Base-by-base conservation (phyloP, 2,888 invertebrate genomes). In the Antheraea yamamai region DNA sequence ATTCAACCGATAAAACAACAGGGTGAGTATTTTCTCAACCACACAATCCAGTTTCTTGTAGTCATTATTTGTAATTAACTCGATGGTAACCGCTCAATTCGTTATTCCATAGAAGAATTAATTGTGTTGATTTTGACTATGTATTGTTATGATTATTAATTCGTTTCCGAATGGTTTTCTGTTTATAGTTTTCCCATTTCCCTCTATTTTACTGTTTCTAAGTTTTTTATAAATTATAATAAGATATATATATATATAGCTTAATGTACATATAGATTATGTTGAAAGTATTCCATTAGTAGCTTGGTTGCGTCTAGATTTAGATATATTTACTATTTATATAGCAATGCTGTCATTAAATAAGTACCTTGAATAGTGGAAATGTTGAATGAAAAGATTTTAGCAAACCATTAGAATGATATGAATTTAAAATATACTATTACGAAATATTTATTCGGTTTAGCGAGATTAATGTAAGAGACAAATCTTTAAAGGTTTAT, bases 1-100 rank as follows among this genome's bases (percentile, higher is more conserved):
- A 61, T 74, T 71, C 23, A 64, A 76, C n/a, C 61, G 23, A 61
- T 61, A 12, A 66, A 66, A 16, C 3, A 66, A 66, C 64, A 66
- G 61, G 61, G 61, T 75, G 74, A 73, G 79, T 78, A 78, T 76
- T 77, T 30, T 66, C 64, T 64, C 64, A 64, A 26, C 26, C 30
- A 16, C 16, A 30, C 30, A 64, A 26, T 64, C 26, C 26, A 26
- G 3, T 8, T 64, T 26, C 16, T 64, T 16, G 10, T 26, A 66
- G 64, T 14, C 64, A 66, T 30, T 66, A 66, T 16, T 61, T 66
- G 16, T 30, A 66, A 66, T 66, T 30, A 66, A 16, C 26, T 16
- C 47, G 4, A 47, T 47, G 7, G 12, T 47, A 47, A 47, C 2
- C 47, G 47, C 47, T 47, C 47, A 47, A 47, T 47, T 47, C 12